Evolutionary conservation across 2,888 invertebrate species (phyloP), one percentile per base, ranked within the genome.

Genomic region (Smittia sp.): DNA sequence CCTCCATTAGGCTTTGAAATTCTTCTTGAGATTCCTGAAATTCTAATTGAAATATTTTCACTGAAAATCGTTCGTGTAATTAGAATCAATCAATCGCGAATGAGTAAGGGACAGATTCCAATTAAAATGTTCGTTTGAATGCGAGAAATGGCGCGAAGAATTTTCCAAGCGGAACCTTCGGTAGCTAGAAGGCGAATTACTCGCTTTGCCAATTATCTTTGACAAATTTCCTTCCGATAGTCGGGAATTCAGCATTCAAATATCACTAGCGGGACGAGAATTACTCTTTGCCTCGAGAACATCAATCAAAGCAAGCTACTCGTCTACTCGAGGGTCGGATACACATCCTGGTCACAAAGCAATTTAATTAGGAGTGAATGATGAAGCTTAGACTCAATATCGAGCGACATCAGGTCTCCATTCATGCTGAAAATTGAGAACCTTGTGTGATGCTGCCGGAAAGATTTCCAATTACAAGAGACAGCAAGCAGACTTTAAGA

Each of bases 221-320:
- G 39, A 39, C 13, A n/a, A n/a, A n/a, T n/a, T n/a, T n/a, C n/a
- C n/a, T n/a, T n/a, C n/a, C n/a, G n/a, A n/a, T n/a, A n/a, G n/a
- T n/a, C n/a, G n/a, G n/a, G n/a, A n/a, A n/a, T n/a, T n/a, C n/a
- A n/a, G n/a, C n/a, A n/a, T n/a, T n/a, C n/a, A n/a, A n/a, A n/a
- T n/a, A n/a, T n/a, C n/a, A n/a, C n/a, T n/a, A n/a, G n/a, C n/a
- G n/a, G n/a, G n/a, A n/a, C n/a, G n/a, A n/a, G n/a, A n/a, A n/a
- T n/a, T n/a, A n/a, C n/a, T n/a, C n/a, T n/a, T n/a, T n/a, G 9
- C 32, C 9, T 6, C 32, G 9, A 11, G 46, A 13, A 11, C 46
- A 46, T 46, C 46, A 46, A 46, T 46, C 46, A 46, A 46, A 46
- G 6, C 46, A 46, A 46, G 32, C n/a, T 46, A n/a, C 46, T n/a